Evolutionary conservation across 2,888 invertebrate species (phyloP).

Genomic region (Slavum lentiscoides): DNA sequence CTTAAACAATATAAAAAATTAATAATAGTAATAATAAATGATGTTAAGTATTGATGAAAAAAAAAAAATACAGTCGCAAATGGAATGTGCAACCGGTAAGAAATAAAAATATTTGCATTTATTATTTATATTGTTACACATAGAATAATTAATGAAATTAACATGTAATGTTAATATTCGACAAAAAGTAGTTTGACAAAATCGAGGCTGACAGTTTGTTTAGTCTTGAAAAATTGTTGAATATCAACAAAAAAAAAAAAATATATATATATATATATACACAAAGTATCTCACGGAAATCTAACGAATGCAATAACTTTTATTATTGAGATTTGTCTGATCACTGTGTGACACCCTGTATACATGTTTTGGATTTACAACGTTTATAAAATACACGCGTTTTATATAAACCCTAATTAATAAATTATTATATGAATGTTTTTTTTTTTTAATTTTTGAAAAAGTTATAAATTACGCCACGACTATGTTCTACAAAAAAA

Average conservation of each 20-base stretch:
- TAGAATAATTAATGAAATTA: constrained; percentile 31
- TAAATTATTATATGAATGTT: constrained; percentile 16
- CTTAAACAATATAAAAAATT: constrained; percentile 35
- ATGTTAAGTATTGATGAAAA: constrained; percentile 39
- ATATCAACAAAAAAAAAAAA: constrained; percentile 28
- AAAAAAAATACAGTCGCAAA: constrained; percentile 27
- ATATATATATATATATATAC: background rate
- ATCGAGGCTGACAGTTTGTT: background rate
- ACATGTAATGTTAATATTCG: constrained; percentile 11
- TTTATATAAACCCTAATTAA: constrained; percentile 6
- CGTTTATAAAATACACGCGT: constrained; percentile 10
- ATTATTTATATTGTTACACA: constrained; percentile 19
- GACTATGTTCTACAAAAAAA: constrained; percentile 26
- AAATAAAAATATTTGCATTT: constrained; percentile 5
- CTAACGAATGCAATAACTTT: too few species aligned
- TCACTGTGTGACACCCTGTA: too few species aligned
- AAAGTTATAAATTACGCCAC: constrained; percentile 27
- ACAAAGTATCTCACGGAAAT: too few species aligned
- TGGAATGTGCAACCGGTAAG: constrained; percentile 35
- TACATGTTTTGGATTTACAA: background rate
- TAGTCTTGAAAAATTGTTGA: constrained; percentile 15
- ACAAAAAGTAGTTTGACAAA: constrained; percentile 18
- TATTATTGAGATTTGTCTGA: too few species aligned
- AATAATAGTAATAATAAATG: constrained; percentile 48
- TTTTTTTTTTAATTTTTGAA: background rate